Evolutionary conservation across 2,888 invertebrate species (phyloP).

Genomic region (Aporophyla lueneburgensis): DNA sequence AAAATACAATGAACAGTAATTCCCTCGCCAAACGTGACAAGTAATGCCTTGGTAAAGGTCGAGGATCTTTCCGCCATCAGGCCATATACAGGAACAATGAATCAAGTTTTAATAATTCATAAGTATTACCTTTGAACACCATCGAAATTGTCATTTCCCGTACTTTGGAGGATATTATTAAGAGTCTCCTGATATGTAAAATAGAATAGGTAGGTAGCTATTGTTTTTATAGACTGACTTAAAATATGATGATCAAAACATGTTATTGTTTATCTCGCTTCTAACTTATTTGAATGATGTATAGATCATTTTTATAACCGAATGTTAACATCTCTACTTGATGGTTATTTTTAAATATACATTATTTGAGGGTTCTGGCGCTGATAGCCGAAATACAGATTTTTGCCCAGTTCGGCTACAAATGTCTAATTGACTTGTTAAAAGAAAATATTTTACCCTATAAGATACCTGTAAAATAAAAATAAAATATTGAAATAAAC

Average conservation of each 20-base stretch:
- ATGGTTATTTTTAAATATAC: no score
- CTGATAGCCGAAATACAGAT: no score
- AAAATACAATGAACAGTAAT: conserved; percentile 37
- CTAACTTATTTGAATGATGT: background rate
- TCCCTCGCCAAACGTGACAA: conserved; percentile 33
- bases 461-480: no score
- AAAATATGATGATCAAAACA: background rate
- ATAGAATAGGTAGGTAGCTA: background rate
- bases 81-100: conserved; percentile 44
- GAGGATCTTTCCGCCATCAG: conserved; percentile 46
- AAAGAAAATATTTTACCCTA: no score
- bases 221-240: conserved; percentile 1
- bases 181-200: background rate
- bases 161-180: conserved; percentile 10
- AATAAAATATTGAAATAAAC: no score
- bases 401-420: no score
- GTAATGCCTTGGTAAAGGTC: conserved; percentile 49
- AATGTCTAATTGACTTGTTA: no score
- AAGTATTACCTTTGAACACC: conserved; percentile 36
- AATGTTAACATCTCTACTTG: no score
- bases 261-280: conserved; percentile 1
- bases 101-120: conserved; percentile 56
- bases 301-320: no score
- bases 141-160: conserved; percentile 29
- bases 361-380: no score